Evolutionary conservation across 2,888 invertebrate species (phyloP), one percentile per base, ranked within the genome.

Genomic region (Periphyllus acericola): DNA sequence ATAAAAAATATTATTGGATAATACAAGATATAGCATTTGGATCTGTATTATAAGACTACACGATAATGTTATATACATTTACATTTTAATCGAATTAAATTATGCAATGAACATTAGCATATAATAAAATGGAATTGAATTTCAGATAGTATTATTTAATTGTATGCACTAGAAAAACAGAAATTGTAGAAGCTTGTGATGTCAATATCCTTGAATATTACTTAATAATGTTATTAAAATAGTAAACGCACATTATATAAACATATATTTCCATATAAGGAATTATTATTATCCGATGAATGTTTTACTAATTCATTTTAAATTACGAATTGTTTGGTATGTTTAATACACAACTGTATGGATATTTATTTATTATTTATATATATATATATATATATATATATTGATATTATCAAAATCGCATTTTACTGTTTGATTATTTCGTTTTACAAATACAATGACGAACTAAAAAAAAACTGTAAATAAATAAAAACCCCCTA

Each of bases 201-300:
- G 71, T 71, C 71, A 71, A 32, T 17, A 71, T 71, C 71, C 71
- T 71, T 71, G 71, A 71, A 29, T 71, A 71, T 68, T 68, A 68
- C 29, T 29, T 71, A 32, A 17, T 71, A 71, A 71, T 29, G 29
- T 29, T 5, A 71, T 29, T 29, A 14, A 32, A 71, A 71, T 17
- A 71, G 14, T 71, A 29, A 71, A 71, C 32, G 9, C 11, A 29
- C 14, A 32, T 29, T 71, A 25, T 46, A 11, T 60, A 25, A 21
- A 25, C 25, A 60, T 25, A 60, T 60, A 29, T 71, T 32, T 71
- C 71, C 71, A 71, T 71, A 32, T 14, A 71, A 3, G 71, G 71
- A 29, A 71, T 17, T 71, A 32, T 17, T 71, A 32, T 68, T 32
- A 71, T 14, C 14, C 32, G 32, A 29, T 71, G 32, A 71, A 71